Base-by-base conservation (phyloP, 1,140 invertebrate genomes). In the Hydropsyche tenuis region DNA sequence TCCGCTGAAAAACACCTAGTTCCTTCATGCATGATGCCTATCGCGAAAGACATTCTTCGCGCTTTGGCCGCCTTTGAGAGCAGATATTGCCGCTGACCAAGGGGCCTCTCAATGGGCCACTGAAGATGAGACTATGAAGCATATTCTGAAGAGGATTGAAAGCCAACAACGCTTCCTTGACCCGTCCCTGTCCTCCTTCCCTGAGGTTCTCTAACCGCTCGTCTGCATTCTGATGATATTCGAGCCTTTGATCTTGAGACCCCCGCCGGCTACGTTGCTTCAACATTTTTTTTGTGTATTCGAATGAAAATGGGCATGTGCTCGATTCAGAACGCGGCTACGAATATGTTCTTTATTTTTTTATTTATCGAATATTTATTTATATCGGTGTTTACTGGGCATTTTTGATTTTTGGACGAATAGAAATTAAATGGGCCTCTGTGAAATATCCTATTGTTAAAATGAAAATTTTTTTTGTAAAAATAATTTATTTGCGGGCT, bases 41-140 rank as follows among this genome's bases (percentile, higher is more conserved):
- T 60, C 56, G 20, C 56, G 56, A 60, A 60, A 60, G 56, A 60
- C 56, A 60, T 60, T 60, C 56, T 60, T 60, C 30, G 30, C 30
- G 30, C 30, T 37, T 25, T 12, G 20, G 22, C 22, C 56, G 6
- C 56, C 22, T 60, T 60, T 60, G 56, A 60, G 56, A 16, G 20
- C 51, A 2, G 7, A 20, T 53, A 53, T 53, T 53, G 20, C 51
- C 51, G 51, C 51, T 53, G 51, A 53, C 51, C 51, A 53, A 53
- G 51, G 22, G 56, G 23, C 18, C 56, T 25, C 22, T 60, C 56
- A 60, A 60, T 60, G 14, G 56, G 25, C 11, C 11, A 12, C 56
- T 23, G 56, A 20, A 53, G 51, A 53, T 53, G 56, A 60, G 23
- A 20, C 56, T 27, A 12, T 60, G 56, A 25, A 60, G 56, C 56